These are phyloP conservation scores for Brevimyrus niger DNA, from an alignment of 2,113 vertebrate genomes.

Conservation along the genomic window DNA sequence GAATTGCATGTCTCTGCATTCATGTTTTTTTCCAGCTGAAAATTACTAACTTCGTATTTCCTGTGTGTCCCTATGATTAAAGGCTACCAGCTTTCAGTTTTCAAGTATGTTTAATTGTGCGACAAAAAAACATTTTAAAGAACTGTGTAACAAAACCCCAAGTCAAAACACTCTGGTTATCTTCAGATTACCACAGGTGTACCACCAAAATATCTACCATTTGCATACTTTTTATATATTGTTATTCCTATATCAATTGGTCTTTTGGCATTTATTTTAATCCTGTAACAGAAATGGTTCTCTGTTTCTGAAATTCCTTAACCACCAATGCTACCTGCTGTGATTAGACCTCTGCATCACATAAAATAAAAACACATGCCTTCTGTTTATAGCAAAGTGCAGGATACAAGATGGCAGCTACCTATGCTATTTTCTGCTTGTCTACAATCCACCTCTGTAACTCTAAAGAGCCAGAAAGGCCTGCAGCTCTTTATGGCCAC, in stretches of 20 bases:
- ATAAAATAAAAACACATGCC: background rate
- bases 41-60: background rate
- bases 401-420: background rate
- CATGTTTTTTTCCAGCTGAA: background rate
- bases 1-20: background rate
- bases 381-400: background rate
- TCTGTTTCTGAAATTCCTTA: background rate
- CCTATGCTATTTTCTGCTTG: background rate
- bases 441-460: background rate
- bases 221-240: background rate
- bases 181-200: background rate
- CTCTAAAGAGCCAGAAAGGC: background rate
- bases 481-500: background rate
- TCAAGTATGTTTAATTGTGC: background rate
- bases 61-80: background rate
- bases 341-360: background rate
- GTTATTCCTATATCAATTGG: background rate
- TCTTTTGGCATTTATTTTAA: background rate
- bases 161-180: background rate
- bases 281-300: background rate
- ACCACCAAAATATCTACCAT: background rate
- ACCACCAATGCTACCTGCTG: background rate
- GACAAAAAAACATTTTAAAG: background rate
- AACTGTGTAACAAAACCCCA: background rate
- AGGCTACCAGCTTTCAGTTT: background rate